Base-by-base conservation (phyloP, 1,140 invertebrate species). In the Trachymyrmex septentrionalis region DNA sequence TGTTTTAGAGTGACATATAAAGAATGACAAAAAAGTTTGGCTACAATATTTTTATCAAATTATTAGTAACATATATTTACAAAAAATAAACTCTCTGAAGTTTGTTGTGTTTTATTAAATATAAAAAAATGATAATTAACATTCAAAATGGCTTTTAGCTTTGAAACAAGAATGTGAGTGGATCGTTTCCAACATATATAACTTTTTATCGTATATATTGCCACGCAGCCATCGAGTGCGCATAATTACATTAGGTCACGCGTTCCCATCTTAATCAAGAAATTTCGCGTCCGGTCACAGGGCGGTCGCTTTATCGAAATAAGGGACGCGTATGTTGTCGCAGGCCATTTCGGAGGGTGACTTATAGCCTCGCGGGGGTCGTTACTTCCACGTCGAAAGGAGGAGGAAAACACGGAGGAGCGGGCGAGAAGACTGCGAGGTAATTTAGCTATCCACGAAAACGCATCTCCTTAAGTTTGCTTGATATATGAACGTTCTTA, bases 211-310 rank as follows among this genome's bases (percentile, higher is more conserved):
- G 9, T 10, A 10, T 44, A 44, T 59, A 50, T 21, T 44, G 38
- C 67, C 27, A 59, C 78, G 72, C 67, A 50, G 66, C 71, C 64
- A 24, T 82, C 84, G n/a, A 57, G 55, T 21, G 48, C 6, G 69
- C n/a, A n/a, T 64, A 63, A 80, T 87, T 76, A 85, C 86, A 75
- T 55, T 72, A 50, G 67, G 91, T 95, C 90, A 92, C 92, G 92
- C 92, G 91, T 63, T 86, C 73, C 84, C 87, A 90, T 88, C 91
- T 93, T 94, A 94, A 94, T 94, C 92, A 93, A 94, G 93, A 94
- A 94, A 94, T 93, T 94, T 93, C 78, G 92, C 86, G 88, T 61
- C 73, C 50, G 77, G 86, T 93, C 92, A 92, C 93, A 92, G 92
- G 93, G 93, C 91, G 53, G 14, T 44, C 30, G 53, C 50, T 16